Conservation (phyloP, 2,113 vertebrate species). For the Corythornis vintsioides region DNA sequence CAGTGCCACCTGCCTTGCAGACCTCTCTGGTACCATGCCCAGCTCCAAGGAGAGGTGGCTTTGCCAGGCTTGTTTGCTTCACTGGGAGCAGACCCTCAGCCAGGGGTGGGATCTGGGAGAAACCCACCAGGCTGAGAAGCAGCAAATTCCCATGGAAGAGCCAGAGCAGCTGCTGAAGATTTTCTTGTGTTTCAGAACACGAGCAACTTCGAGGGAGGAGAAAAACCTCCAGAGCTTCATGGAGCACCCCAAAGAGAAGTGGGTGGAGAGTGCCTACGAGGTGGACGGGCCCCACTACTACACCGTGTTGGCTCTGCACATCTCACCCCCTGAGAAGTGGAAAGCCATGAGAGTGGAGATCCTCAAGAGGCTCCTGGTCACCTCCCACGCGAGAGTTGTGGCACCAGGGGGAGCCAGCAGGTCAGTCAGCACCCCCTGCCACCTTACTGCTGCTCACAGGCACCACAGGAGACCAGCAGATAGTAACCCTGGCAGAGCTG, state of each 20-base stretch:
- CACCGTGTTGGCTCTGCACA: conserved; percentile 91
- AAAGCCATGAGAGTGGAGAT: conserved; percentile 84
- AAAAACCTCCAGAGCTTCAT: conserved; percentile 96
- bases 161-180: not conserved
- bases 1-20: not conserved
- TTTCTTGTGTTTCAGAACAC: conserved; percentile 80
- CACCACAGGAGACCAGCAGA: no score
- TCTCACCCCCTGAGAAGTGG: conserved; percentile 91
- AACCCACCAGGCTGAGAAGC: not conserved
- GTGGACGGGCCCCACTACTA: conserved; percentile 96
- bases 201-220: conserved; percentile 94
- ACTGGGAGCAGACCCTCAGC: not conserved
- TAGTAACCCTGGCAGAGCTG: not conserved
- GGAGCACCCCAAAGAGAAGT: conserved; percentile 95
- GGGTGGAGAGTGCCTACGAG: conserved; percentile 94
- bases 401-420: conserved; percentile 89
- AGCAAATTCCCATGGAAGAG: fast-evolving
- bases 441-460: not conserved
- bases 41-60: not conserved
- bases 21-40: not conserved
- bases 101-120: not conserved
- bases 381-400: conserved; percentile 85
- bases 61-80: not conserved
- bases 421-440: conserved; percentile 64
- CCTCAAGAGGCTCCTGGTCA: conserved; percentile 87